Percentiles rank a stretch among this genome's conserved stretches.
Evolutionary conservation across 2,113 vertebrate genomes (phyloP).

Genomic region (Agapornis roseicollis): DNA sequence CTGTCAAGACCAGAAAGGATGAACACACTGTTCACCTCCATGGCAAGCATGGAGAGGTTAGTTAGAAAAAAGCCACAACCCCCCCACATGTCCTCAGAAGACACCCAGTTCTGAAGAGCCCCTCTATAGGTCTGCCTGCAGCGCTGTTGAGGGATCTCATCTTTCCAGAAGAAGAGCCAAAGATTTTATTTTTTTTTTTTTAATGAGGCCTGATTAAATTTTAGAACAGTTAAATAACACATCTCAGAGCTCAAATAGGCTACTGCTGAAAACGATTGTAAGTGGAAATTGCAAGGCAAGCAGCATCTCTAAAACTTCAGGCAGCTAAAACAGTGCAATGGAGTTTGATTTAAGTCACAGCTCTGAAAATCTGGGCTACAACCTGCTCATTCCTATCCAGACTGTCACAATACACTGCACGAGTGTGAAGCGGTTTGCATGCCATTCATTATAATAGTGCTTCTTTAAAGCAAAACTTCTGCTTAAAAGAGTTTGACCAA

Average conservation of each 20-base stretch:
- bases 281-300: slow-evolving; percentile 36
- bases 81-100: neutral
- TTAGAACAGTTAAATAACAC: slow-evolving; percentile 54
- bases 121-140: neutral
- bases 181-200: neutral
- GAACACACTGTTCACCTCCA: neutral
- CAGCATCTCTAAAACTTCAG: neutral
- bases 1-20: neutral
- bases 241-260: slow-evolving; percentile 27
- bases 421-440: neutral
- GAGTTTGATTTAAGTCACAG: neutral
- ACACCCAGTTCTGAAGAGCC: neutral
- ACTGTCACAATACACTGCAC: neutral
- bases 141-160: neutral
- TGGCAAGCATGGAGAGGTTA: neutral
- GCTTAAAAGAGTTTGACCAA: neutral
- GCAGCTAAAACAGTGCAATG: neutral
- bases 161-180: neutral
- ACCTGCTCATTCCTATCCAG: neutral
- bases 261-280: slow-evolving; percentile 6
- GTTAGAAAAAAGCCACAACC: neutral
- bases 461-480: neutral
- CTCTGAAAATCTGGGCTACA: neutral
- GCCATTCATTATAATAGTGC: neutral
- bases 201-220: slow-evolving; percentile 44